Conservation (phyloP, 2,888 invertebrate genomes). For the Masnerella sp. region DNA sequence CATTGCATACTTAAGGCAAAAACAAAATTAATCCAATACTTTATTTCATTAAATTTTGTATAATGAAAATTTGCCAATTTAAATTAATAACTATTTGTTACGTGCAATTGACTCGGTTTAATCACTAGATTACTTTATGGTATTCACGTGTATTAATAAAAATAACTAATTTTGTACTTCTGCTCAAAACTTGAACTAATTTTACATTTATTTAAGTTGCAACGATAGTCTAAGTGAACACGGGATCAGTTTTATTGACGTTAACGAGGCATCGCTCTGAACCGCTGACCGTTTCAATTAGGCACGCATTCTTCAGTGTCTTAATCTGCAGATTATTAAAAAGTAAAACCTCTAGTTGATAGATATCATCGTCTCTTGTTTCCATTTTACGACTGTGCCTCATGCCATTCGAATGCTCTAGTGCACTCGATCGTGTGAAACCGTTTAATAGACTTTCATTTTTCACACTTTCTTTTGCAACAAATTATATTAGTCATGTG, state of each 20-base stretch:
- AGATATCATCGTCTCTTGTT: background rate
- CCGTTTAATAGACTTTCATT: slow-evolving; percentile 23
- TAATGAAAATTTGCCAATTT: no score
- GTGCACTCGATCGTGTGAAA: slow-evolving; percentile 24
- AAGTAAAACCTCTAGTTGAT: slow-evolving; percentile 3
- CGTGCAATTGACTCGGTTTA: no score
- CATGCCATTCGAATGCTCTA: slow-evolving; percentile 7
- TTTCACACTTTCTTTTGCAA: slow-evolving; percentile 28
- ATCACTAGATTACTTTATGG: background rate
- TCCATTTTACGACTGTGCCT: background rate
- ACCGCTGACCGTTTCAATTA: slow-evolving; percentile 27
- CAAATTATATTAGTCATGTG: background rate
- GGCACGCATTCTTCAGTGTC: slow-evolving; percentile 24
- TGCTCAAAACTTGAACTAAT: no score
- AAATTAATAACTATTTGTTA: no score
- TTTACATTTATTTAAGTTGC: no score
- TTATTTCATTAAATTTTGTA: no score
- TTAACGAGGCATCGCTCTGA: slow-evolving; percentile 25
- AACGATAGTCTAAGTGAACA: no score
- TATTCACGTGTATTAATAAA: no score
- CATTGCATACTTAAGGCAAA: no score
- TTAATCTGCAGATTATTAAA: slow-evolving; percentile 13
- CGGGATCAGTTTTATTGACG: slow-evolving; percentile 25
- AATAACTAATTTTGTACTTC: no score
- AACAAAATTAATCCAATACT: no score